Evolutionary conservation across 2,888 invertebrate genomes (phyloP).

Genomic region (Luperina testacea): DNA sequence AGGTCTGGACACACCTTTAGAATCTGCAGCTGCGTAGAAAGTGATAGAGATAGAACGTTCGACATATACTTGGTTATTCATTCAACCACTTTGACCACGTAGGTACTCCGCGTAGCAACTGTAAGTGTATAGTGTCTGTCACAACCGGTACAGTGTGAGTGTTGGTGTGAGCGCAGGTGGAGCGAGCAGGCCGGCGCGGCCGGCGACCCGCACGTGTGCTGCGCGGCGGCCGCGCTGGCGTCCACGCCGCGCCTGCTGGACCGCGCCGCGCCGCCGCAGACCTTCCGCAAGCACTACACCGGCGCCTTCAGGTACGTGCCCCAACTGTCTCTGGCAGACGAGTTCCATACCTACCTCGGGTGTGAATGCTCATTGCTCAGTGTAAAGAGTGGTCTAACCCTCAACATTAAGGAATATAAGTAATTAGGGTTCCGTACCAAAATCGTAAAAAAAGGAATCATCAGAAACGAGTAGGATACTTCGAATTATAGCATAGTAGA

Average conservation of each 20-base stretch:
- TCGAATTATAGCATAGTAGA: neutral
- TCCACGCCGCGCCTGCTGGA: conserved; percentile 92
- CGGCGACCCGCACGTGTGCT: conserved; percentile 82
- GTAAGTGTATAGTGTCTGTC: neutral
- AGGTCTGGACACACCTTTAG: neutral
- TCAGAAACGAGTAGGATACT: neutral
- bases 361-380: neutral
- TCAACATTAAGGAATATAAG: neutral
- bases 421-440: neutral
- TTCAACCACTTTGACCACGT: neutral
- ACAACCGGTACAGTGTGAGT: too few relatives aligned
- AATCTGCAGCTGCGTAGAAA: neutral
- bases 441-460: neutral
- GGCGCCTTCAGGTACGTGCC: conserved; percentile 91
- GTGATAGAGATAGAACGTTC: neutral
- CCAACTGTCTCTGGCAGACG: neutral
- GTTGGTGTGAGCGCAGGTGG: conserved; percentile 49
- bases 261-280: conserved; percentile 92
- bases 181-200: conserved; percentile 45
- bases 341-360: neutral
- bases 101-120: neutral
- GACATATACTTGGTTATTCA: neutral
- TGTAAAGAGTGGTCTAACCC: neutral
- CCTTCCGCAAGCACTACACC: conserved; percentile 91
- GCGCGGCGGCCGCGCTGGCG: conserved; percentile 92